A percentile compares a stretch with the other conserved stretches of the same genome.
These are phyloP conservation scores for Maniola jurtina DNA, from an alignment of 1,140 invertebrate genomes.

Conservation along the genomic window DNA sequence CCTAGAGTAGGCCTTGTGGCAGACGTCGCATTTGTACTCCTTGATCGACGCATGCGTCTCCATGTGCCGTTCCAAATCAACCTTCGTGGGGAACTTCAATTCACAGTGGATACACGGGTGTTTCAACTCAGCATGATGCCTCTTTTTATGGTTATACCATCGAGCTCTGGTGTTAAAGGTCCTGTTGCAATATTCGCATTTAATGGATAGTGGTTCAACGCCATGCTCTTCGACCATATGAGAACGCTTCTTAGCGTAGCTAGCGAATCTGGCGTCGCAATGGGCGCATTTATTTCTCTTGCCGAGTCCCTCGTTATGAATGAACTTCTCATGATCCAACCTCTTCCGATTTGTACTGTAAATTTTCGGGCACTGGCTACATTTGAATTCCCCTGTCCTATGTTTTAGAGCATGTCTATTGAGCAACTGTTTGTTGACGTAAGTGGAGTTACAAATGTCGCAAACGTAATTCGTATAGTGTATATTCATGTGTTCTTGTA, in stretches of 20 bases:
- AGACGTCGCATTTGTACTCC: slow-evolving; percentile 11
- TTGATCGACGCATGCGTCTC: slow-evolving; percentile 2
- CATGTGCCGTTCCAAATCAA: not conserved
- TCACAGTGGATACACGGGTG: not conserved
- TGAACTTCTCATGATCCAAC: slow-evolving; percentile 2
- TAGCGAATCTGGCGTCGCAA: not conserved
- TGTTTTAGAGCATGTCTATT: slow-evolving; percentile 15
- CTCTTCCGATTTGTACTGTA: slow-evolving; percentile 27
- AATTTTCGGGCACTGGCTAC: slow-evolving; percentile 37
- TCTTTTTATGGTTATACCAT: slow-evolving; percentile 5
- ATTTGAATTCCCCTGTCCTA: slow-evolving; percentile 25
- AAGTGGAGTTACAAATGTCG: slow-evolving; percentile 22
- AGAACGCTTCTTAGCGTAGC: slow-evolving; percentile 1
- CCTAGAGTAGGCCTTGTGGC: slow-evolving; percentile 10
- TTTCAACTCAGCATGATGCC: not conserved
- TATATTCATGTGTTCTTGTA: slow-evolving; percentile 27
- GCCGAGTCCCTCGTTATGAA: not conserved
- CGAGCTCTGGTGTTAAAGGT: not conserved
- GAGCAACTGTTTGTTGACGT: slow-evolving; percentile 13
- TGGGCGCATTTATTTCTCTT: not conserved
- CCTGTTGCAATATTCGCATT: slow-evolving; percentile 1
- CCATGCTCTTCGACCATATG: slow-evolving; percentile 5
- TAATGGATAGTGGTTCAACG: not conserved
- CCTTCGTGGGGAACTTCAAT: not conserved
- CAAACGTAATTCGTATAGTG: slow-evolving; percentile 35